Evolutionary conservation across 2,888 invertebrate species (phyloP), one percentile per base, ranked within the genome.

Genomic region (Melanargia galathea): DNA sequence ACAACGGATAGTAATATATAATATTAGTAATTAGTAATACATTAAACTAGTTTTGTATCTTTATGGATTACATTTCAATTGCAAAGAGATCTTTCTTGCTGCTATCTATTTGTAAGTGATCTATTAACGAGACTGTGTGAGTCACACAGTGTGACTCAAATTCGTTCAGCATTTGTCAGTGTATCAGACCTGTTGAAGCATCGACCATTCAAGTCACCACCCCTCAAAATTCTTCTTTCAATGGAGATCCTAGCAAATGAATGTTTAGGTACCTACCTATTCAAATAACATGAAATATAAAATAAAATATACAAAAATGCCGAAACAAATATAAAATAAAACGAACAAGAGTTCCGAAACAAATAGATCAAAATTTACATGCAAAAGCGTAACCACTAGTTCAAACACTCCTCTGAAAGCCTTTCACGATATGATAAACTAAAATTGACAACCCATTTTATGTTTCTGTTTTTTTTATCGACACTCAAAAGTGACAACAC

Each of bases 361-460:
- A 58, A 57, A 48, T 16, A 48, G n/a, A 57, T 43, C 38, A 46
- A 46, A 58, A 46, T 54, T 60, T 54, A 61, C 35, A 61, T 46
- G 35, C 16, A 20, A 62, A 26, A 52, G 52, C 59, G 26, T 18
- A 22, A 45, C 46, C 33, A 55, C 20, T 56, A 20, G 40, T 30
- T n/a, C 40, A 24, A 46, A 35, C 58, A 35, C n/a, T 22, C 48
- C 11, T 48, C 46, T 58, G 46, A 58, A 58, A 58, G 45, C 58
- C 46, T 48, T 58, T 58, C 22, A 51, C 24, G 8, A 30, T 30
- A 52, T 13, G 22, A 40, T 24, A 52, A 63, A 64, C 62, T 62
- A 52, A 62, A 62, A 57, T 43, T 51, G 61, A 46, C 52, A 57
- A 24, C 11, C 20, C 52, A 52, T 45, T 54, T 46, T 30, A 58